Conservation (phyloP, 2,888 invertebrate species). For the Mantis religiosa region DNA sequence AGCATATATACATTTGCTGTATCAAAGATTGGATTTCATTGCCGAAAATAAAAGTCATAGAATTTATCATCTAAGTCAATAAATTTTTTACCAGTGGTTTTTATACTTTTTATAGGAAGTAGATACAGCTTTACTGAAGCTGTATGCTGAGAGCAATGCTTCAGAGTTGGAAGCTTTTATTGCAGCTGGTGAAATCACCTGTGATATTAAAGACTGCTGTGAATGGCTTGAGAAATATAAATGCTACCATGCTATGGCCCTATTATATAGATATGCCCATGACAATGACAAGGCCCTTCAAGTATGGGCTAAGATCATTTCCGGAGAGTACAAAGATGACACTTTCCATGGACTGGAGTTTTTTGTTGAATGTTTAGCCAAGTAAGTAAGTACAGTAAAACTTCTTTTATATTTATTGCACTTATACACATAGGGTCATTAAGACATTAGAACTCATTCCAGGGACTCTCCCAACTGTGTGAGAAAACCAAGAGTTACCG, state of each 20-base stretch:
- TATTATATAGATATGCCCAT: slow-evolving; percentile 42
- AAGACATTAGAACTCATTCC: too few relatives aligned
- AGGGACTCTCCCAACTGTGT: too few relatives aligned
- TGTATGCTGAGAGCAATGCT: slow-evolving; percentile 33
- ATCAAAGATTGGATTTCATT: too few relatives aligned
- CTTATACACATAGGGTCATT: too few relatives aligned
- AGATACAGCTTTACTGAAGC: slow-evolving; percentile 45
- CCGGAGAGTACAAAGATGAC: slow-evolving; percentile 42
- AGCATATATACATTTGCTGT: too few relatives aligned
- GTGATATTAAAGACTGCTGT: slow-evolving; percentile 44
- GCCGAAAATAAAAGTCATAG: too few relatives aligned
- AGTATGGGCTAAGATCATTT: slow-evolving; percentile 44
- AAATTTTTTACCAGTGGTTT: too few relatives aligned
- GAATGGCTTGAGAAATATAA: slow-evolving; percentile 42
- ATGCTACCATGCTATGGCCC: slow-evolving; percentile 44
- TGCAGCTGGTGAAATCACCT: slow-evolving; percentile 21
- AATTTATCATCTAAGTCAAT: too few relatives aligned
- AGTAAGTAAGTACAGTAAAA: slow-evolving; percentile 15
- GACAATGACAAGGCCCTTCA: slow-evolving; percentile 44
- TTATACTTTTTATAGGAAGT: slow-evolving; percentile 41
- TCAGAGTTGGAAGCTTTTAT: slow-evolving; percentile 27
- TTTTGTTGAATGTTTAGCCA: slow-evolving; percentile 35
- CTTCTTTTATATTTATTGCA: too few relatives aligned
- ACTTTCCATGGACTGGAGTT: slow-evolving; percentile 42
- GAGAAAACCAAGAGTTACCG: too few relatives aligned